Evolutionary conservation across 2,113 vertebrate species (phyloP), one percentile per base, ranked within the genome.

Genomic region (Dissostichus mawsoni): DNA sequence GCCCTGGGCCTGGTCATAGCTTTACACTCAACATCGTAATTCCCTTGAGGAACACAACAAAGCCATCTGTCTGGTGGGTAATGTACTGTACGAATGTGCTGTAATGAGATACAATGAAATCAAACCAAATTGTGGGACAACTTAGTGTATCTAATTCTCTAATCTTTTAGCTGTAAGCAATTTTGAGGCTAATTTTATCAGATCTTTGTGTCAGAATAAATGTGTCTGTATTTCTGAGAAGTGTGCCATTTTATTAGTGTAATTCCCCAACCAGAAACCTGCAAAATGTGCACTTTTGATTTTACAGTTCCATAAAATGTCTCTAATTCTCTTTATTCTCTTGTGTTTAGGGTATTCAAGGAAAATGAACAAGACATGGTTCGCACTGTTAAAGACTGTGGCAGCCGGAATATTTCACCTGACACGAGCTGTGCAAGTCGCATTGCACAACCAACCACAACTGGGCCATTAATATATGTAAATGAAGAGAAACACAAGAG

Each of bases 391-490:
- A 96, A 95, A 96, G 96, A 97, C 96, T 94, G 95, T 95, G 96
- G 96, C 96, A 96, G 96, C 95, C 94, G 95, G 96, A 97, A 97
- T 97, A 97, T 98, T 98, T 97, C 96, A 98, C 96, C 97, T 97
- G 97, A 97, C 96, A 96, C 93, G 95, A 96, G 96, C 96, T 92
- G 95, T 95, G 96, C 96, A 96, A 95, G 95, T 96, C 95, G 95
- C 96, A 95, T 96, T 97, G 96, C 96, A 97, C 96, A 97, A 96
- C 96, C 96, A 97, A 96, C 96, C 97, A 96, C 97, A 97, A 97
- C 96, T 96, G 96, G 98, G 97, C 98, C 98, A 99, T 99, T 99
- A 99, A 99, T 99, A 97, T 98, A 99, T 99, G 98, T 97, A 99
- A 99, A 99, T 99, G 97, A 99, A 97, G 96, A 97, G 97, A 97